These are phyloP conservation scores for Okapia johnstoni DNA, from an alignment of 2,113 vertebrate species.

Conservation along the genomic window DNA sequence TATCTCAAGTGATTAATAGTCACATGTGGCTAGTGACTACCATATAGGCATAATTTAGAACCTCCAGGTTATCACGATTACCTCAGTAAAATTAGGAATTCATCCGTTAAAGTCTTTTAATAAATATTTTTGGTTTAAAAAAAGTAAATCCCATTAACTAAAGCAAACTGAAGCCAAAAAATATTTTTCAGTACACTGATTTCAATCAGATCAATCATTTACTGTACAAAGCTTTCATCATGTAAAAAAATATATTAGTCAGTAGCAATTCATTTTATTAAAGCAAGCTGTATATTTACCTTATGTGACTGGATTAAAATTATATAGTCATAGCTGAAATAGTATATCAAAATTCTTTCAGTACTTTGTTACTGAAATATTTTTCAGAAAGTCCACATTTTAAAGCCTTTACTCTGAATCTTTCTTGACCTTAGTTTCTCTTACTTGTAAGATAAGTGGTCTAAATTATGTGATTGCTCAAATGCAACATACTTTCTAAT, in stretches of 20 bases:
- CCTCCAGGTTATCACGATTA: background rate
- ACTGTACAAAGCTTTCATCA: background rate
- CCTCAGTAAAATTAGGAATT: background rate
- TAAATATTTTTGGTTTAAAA: background rate
- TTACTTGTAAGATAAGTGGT: background rate
- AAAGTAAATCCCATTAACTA: background rate
- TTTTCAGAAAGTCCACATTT: background rate
- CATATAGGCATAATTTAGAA: background rate
- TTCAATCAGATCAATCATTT: background rate
- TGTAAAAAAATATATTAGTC: conserved; percentile 24
- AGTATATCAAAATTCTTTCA: background rate
- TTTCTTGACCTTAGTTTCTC: background rate
- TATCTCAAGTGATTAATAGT: background rate
- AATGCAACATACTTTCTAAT: background rate
- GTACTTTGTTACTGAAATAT: background rate
- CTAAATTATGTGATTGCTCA: background rate
- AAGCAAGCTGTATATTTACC: background rate
- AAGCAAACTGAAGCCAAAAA: background rate
- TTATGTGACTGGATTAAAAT: conserved; percentile 1
- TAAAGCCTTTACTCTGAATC: background rate
- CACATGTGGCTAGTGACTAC: background rate
- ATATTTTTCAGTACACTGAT: background rate
- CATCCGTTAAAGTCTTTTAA: background rate
- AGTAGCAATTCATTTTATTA: background rate
- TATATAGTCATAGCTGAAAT: background rate